Conservation (phyloP, 2,797 vertebrate species). For the Enteromius trimaculatus region DNA sequence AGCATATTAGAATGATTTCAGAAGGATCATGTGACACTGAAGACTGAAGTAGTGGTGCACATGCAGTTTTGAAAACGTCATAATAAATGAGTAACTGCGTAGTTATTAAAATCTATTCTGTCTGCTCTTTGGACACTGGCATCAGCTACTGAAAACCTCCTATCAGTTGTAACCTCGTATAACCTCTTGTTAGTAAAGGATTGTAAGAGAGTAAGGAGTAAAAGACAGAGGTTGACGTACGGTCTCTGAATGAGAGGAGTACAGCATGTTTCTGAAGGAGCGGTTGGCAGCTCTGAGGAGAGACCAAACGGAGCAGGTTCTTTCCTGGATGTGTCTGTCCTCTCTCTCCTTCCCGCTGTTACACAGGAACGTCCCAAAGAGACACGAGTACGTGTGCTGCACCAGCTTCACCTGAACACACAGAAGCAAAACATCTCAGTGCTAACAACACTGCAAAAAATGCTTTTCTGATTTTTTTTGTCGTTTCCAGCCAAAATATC, state of each 20-base stretch:
- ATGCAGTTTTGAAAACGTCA: background rate
- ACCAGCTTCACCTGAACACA: constrained; percentile 91
- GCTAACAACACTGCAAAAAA: background rate
- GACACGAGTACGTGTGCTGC: constrained; percentile 97
- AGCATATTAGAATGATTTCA: background rate
- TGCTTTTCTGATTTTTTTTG: too few species aligned
- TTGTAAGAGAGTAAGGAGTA: background rate
- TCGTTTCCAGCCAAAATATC: too few species aligned
- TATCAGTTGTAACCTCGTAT: background rate
- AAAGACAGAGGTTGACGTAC: constrained; percentile 76
- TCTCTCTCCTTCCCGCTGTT: constrained; percentile 96
- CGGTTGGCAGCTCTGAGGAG: constrained; percentile 92
- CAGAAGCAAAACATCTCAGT: constrained; percentile 30
- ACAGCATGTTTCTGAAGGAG: constrained; percentile 94
- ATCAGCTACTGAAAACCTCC: background rate
- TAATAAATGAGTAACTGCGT: background rate
- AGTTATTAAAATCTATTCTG: background rate
- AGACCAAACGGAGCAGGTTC: constrained; percentile 97
- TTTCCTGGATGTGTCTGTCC: constrained; percentile 91
- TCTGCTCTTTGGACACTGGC: background rate
- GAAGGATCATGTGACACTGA: background rate
- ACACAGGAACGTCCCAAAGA: constrained; percentile 98
- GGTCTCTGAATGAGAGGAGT: constrained; percentile 94
- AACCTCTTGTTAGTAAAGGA: background rate
- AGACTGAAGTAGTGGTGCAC: background rate